Evolutionary conservation across 2,888 invertebrate genomes (phyloP).

Genomic region (Trichacis sp.): DNA sequence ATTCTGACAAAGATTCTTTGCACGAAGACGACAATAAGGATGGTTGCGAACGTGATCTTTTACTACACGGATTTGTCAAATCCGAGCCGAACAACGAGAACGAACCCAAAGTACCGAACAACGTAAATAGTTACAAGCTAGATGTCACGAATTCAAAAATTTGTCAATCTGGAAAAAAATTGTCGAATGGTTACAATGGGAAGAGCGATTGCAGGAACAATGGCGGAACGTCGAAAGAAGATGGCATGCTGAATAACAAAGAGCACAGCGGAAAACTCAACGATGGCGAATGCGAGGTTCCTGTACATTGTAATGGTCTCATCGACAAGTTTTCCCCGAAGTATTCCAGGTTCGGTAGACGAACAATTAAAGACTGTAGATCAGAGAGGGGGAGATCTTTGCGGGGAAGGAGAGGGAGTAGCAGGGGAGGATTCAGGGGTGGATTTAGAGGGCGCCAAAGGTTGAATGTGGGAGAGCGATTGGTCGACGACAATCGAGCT

Average conservation of each 20-base stretch:
- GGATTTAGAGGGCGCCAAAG: slow-evolving; percentile 60
- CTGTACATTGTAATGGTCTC: slow-evolving; percentile 39
- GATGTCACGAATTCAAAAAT: slow-evolving; percentile 14
- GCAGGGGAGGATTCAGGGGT: slow-evolving; percentile 43
- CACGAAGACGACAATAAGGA: slow-evolving; percentile 39
- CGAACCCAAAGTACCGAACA: slow-evolving; percentile 14
- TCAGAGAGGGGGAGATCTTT: slow-evolving; percentile 36
- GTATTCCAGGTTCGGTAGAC: slow-evolving; percentile 25
- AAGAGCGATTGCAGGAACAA: background rate
- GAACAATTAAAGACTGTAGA: slow-evolving; percentile 10
- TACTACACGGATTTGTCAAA: slow-evolving; percentile 22
- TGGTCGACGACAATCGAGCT: slow-evolving; percentile 72
- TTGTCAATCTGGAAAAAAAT: background rate
- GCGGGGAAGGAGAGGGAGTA: slow-evolving; percentile 42
- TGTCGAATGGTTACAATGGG: background rate
- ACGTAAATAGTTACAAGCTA: slow-evolving; percentile 30
- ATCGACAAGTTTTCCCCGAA: slow-evolving; percentile 21
- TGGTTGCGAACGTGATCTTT: slow-evolving; percentile 14
- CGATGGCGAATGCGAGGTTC: slow-evolving; percentile 7
- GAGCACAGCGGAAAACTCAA: slow-evolving; percentile 11
- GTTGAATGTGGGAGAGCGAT: slow-evolving; percentile 71
- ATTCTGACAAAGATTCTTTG: slow-evolving; percentile 52
- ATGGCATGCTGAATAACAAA: slow-evolving; percentile 18
- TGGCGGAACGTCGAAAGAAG: slow-evolving; percentile 7
- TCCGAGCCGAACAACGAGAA: slow-evolving; percentile 29